Conservation (phyloP, 2,113 vertebrate species). For the Xyliphius kryptos region DNA sequence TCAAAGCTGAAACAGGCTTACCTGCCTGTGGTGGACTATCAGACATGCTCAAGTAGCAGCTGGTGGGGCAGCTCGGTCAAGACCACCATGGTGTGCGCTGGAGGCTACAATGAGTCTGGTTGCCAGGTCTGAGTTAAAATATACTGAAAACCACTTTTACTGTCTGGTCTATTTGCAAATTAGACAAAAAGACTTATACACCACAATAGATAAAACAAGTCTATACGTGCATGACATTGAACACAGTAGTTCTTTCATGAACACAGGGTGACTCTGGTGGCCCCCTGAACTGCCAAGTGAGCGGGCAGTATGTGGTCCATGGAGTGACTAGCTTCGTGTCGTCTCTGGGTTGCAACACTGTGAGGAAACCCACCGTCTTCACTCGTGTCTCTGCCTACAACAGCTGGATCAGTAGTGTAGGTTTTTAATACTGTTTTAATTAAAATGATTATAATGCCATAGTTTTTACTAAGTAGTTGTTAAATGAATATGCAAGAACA, state of each 20-base stretch:
- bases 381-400: constrained; percentile 79
- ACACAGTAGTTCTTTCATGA: not conserved
- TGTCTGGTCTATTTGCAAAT: too few relatives aligned
- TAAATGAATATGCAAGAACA: too few relatives aligned
- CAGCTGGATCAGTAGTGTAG: constrained; percentile 75
- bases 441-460: too few relatives aligned
- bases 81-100: constrained; percentile 80
- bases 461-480: too few relatives aligned
- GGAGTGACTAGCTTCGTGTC: constrained; percentile 88
- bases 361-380: constrained; percentile 81
- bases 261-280: constrained; percentile 81
- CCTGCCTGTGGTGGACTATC: constrained; percentile 70
- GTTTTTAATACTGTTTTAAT: too few relatives aligned
- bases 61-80: constrained; percentile 83
- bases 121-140: constrained; percentile 78
- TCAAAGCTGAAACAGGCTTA: constrained; percentile 74
- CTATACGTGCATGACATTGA: too few relatives aligned
- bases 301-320: constrained; percentile 68
- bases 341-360: constrained; percentile 67
- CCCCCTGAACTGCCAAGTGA: constrained; percentile 76
- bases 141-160: too few relatives aligned
- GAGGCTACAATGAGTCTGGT: constrained; percentile 67
- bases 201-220: too few relatives aligned
- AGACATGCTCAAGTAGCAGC: constrained; percentile 62
- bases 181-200: too few relatives aligned